Evolutionary conservation across 37 sponge, comb jelly and placozoan species (phyloP).

Genomic region (Cliona cf. orientalis): DNA sequence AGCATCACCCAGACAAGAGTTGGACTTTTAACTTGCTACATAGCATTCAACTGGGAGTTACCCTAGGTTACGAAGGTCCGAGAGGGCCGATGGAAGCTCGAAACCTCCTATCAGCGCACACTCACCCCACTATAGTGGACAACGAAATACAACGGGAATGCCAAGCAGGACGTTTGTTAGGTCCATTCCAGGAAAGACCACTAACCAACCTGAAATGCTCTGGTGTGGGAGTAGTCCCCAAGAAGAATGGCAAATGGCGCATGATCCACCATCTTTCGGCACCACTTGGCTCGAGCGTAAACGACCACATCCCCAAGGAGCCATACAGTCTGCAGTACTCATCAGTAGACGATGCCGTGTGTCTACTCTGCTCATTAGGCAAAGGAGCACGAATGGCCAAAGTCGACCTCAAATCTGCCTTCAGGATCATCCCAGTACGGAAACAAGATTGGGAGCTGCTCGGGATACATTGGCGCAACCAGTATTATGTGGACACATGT

Average conservation of each 20-base stretch:
- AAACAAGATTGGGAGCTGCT: constrained; percentile 40
- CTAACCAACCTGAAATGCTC: constrained; percentile 34
- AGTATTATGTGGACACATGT: constrained; percentile 39
- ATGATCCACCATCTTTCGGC: constrained; percentile 61
- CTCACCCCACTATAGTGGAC: constrained; percentile 31
- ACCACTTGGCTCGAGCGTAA: constrained; percentile 15
- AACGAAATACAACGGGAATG: constrained; percentile 18
- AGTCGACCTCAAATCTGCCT: constrained; percentile 51
- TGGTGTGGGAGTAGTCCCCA: constrained; percentile 48
- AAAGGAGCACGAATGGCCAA: constrained; percentile 37
- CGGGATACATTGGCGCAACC: constrained; percentile 31
- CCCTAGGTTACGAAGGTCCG: constrained; percentile 38
- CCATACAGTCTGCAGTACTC: constrained; percentile 21
- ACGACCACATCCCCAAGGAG: constrained; percentile 23
- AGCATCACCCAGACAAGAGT: constrained; percentile 42
- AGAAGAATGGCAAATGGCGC: constrained; percentile 43
- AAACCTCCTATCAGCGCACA: constrained; percentile 31
- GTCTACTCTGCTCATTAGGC: constrained; percentile 7
- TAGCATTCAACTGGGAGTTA: constrained; percentile 1
- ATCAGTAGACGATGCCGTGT: constrained; percentile 35
- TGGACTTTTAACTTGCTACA: constrained; percentile 24
- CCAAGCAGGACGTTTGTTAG: background rate
- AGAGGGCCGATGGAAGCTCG: background rate
- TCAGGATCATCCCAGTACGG: constrained; percentile 44
- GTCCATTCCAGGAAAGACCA: constrained; percentile 21